Evolutionary conservation across 2,113 vertebrate species (phyloP).

Genomic region (Notarius quadriscutis): DNA sequence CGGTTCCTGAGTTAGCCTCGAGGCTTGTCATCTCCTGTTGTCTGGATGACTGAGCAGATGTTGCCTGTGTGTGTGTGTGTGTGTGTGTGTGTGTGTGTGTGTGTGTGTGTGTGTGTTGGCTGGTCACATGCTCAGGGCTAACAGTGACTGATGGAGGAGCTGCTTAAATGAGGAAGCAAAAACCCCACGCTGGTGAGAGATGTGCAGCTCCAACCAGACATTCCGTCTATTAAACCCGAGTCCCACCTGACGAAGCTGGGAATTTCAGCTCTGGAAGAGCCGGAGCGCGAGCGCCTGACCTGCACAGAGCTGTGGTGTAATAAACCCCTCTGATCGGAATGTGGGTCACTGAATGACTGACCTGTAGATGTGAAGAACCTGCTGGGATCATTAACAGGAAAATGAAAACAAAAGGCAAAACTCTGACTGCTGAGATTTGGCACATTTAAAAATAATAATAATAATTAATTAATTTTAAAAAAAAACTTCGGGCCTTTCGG

Average conservation of each 20-base stretch:
- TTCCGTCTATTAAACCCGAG: slow-evolving; percentile 58
- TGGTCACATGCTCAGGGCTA: slow-evolving; percentile 68
- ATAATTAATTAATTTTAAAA: no score
- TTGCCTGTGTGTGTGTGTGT: slow-evolving; percentile 47
- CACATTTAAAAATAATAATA: background rate
- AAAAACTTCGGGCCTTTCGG: no score
- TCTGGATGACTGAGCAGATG: slow-evolving; percentile 70
- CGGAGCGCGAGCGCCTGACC: slow-evolving; percentile 44
- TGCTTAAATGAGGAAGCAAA: slow-evolving; percentile 45
- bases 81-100: slow-evolving; percentile 59
- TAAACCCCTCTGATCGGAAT: slow-evolving; percentile 27
- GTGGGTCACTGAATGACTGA: slow-evolving; percentile 33
- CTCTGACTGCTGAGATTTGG: background rate
- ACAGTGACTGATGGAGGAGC: slow-evolving; percentile 45
- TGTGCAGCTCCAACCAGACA: slow-evolving; percentile 30
- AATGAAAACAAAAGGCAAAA: background rate
- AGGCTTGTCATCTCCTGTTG: slow-evolving; percentile 73
- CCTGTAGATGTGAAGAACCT: slow-evolving; percentile 14
- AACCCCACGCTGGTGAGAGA: slow-evolving; percentile 58
- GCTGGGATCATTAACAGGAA: background rate
- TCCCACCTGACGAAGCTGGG: slow-evolving; percentile 58
- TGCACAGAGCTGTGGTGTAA: slow-evolving; percentile 22
- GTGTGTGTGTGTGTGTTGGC: slow-evolving; percentile 50
- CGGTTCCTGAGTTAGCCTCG: slow-evolving; percentile 66
- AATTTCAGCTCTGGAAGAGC: slow-evolving; percentile 51